These are phyloP conservation scores for Halcyon smyrnensis DNA, from an alignment of 2,797 vertebrate genomes.

Conservation along the genomic window DNA sequence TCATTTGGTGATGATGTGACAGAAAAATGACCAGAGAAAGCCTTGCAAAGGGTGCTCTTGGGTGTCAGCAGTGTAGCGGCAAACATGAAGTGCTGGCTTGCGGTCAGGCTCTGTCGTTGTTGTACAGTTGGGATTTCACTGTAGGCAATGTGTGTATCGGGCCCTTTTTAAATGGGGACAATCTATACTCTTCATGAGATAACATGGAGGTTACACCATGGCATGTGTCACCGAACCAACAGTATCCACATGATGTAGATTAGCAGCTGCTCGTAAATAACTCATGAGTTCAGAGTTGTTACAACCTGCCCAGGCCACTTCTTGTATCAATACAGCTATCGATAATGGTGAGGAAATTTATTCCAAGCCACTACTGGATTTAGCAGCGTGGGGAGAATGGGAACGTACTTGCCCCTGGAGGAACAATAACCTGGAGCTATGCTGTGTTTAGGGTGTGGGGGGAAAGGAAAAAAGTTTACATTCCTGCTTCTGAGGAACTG, in stretches of 20 bases:
- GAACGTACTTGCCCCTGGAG: neutral
- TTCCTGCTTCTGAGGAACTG: neutral
- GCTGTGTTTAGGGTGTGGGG: neutral
- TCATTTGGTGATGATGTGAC: rapidly evolving
- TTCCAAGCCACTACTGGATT: conserved; percentile 26
- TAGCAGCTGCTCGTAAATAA: conserved; percentile 31
- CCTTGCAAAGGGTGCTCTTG: neutral
- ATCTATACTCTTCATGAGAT: neutral
- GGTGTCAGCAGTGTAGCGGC: neutral
- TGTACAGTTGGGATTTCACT: neutral
- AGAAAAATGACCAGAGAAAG: neutral
- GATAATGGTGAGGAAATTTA: conserved; percentile 34
- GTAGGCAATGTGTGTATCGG: neutral
- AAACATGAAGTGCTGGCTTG: neutral
- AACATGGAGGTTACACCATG: neutral
- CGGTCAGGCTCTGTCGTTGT: neutral
- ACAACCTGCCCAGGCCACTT: neutral
- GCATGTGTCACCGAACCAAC: neutral
- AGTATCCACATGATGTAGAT: neutral
- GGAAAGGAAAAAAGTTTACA: neutral
- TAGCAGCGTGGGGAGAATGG: neutral
- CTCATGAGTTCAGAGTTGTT: conserved; percentile 11
- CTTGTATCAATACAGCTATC: conserved; percentile 36
- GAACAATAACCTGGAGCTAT: neutral
- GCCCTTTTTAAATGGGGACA: neutral